Evolutionary conservation across 2,113 vertebrate genomes (phyloP), one percentile per base, ranked within the genome.

Genomic region (Alectura lathami): DNA sequence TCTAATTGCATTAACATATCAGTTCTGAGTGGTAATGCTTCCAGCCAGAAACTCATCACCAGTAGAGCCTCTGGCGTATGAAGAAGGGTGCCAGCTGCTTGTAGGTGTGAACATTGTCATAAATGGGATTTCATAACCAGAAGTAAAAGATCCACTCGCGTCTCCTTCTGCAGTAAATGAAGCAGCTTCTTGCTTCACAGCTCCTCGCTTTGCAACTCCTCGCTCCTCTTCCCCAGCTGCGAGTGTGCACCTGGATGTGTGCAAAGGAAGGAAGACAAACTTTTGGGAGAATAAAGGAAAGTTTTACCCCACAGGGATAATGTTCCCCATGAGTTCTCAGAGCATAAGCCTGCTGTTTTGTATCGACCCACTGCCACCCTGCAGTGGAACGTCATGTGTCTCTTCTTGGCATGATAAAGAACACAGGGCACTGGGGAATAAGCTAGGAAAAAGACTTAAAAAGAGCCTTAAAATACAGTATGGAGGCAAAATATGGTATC

Each of bases 51-150:
- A 85, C 86, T 85, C 40, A 59, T 89, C 91, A 79, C 86, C 91
- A 89, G 84, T 51, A 57, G 53, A 87, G 94, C 84, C 92, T 64
- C 86, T 91, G 91, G 70, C 89, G 36, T 40, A 12, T 1, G 79
- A n/a, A 95, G 93, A 26, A 82, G 62, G 89, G 86, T 68, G 77
- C 91, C 93, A 96, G 96, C 91, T 96, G 94, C 95, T 95, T 83
- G 83, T 17, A 86, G 94, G 96, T 94, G 95, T 88, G 94, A 94
- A 73, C 68, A 10, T 13, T 63, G 84, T 92, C 91, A 86, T 77
- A 18, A 85, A 11, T 63, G 94, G 84, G 57, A 82, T 89, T 83
- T 76, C 84, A 45, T 53, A 88, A 87, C 89, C 91, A 85, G 66
- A 27, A 87, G 30, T 34, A 68, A 77, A 91, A 80, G 81, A 83